These are phyloP conservation scores for Pseudolaguvia tuberculata DNA, from an alignment of 2,113 vertebrate genomes.

Conservation along the genomic window DNA sequence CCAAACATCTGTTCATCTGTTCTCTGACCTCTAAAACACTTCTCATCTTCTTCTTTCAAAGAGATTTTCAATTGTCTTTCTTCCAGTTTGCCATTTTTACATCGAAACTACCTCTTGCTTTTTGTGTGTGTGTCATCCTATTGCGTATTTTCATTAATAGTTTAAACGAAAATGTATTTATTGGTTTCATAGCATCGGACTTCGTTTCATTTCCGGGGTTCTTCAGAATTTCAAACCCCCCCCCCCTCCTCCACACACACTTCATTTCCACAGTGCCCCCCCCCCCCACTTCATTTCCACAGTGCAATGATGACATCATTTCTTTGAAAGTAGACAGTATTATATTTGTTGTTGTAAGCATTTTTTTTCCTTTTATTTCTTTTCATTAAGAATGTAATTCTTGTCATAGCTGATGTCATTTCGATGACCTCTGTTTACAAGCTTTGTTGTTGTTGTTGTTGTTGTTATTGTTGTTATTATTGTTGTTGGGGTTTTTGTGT, in stretches of 20 bases:
- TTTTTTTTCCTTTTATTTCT: conserved; percentile 46
- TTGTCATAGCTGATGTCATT: conserved; percentile 56
- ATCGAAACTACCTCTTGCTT: conserved; percentile 87
- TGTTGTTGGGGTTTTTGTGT: too few species aligned
- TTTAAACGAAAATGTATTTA: conserved; percentile 61
- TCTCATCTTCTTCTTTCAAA: conserved; percentile 26
- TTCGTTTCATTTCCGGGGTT: conserved; percentile 34
- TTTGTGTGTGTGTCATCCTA: conserved; percentile 73
- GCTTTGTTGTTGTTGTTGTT: conserved; percentile 22
- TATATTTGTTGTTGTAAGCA: conserved; percentile 54
- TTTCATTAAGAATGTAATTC: conserved; percentile 57
- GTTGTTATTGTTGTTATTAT: conserved; percentile 7
- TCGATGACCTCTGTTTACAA: conserved; percentile 45
- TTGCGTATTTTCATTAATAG: conserved; percentile 72
- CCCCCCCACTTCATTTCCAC: background rate
- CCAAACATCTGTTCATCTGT: background rate
- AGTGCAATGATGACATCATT: conserved; percentile 48
- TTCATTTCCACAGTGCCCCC: background rate
- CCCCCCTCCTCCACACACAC: background rate
- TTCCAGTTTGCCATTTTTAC: conserved; percentile 74
- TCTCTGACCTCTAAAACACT: background rate
- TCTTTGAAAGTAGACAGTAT: conserved; percentile 44
- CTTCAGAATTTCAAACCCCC: conserved; percentile 17
- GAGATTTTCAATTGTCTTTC: too few species aligned
- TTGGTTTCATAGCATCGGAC: conserved; percentile 62